Percentiles rank a stretch among this genome's conserved stretches.
These are phyloP conservation scores for Aselliscus stoliczkanus DNA, from an alignment of 2,797 vertebrate genomes.

Conservation along the genomic window DNA sequence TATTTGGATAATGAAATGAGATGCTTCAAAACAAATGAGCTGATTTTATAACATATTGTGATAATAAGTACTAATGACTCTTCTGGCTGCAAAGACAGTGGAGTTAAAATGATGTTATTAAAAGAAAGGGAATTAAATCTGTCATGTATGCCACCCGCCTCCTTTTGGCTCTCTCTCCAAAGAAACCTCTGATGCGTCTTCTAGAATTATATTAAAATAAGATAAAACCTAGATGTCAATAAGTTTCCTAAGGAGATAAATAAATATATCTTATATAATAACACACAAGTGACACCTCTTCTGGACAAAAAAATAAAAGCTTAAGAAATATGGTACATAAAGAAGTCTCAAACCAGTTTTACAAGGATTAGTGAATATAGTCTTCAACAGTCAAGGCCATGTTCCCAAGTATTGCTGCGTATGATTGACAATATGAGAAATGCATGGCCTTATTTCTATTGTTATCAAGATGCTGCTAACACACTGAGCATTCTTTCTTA, in stretches of 20 bases:
- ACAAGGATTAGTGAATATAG: background rate
- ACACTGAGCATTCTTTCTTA: background rate
- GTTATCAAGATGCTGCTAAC: background rate
- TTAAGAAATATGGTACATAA: background rate
- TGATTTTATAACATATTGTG: background rate
- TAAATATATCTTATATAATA: background rate
- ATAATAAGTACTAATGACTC: background rate
- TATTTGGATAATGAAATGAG: conserved; percentile 13
- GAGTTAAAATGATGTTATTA: background rate
- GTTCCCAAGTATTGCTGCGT: background rate
- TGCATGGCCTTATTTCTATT: background rate
- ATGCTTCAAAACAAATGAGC: background rate
- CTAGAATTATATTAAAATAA: background rate
- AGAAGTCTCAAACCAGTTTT: background rate
- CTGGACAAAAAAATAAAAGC: background rate
- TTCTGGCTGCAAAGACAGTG: background rate
- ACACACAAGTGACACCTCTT: background rate
- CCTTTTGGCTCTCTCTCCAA: background rate
- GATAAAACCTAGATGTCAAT: background rate
- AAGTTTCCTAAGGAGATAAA: background rate
- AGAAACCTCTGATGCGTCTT: background rate
- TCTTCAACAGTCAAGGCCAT: background rate
- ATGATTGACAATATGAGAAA: background rate
- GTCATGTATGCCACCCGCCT: background rate
- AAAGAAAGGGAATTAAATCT: background rate